These are phyloP conservation scores for Ophraella communa DNA, from an alignment of 2,888 invertebrate genomes.

Conservation along the genomic window DNA sequence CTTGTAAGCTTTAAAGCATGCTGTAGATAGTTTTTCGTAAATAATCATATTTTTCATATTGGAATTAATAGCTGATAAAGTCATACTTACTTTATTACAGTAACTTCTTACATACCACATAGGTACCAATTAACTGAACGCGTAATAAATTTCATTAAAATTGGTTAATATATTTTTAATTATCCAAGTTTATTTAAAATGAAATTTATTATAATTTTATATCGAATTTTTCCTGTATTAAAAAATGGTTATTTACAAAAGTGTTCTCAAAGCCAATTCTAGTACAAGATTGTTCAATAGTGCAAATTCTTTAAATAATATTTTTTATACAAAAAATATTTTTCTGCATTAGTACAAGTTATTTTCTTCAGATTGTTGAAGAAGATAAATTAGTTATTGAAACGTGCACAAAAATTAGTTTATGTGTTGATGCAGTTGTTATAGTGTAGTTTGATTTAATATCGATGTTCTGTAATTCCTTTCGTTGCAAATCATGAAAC, in stretches of 20 bases:
- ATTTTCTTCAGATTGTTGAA: background rate
- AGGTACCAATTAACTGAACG: too few species aligned
- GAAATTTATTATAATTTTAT: background rate
- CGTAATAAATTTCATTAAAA: too few species aligned
- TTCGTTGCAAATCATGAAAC: background rate
- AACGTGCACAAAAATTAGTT: background rate
- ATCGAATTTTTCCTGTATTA: background rate
- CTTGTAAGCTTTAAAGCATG: constrained; percentile 66
- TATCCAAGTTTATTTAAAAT: background rate
- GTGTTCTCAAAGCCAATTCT: constrained; percentile 37
- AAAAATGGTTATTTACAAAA: constrained; percentile 8
- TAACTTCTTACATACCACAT: too few species aligned
- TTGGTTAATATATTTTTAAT: too few species aligned
- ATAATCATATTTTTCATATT: background rate
- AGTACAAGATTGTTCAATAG: constrained; percentile 20
- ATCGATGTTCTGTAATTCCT: too few species aligned
- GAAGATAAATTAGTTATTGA: background rate
- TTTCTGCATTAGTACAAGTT: background rate
- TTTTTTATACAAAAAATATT: background rate
- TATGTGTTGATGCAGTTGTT: background rate
- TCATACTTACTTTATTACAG: too few species aligned
- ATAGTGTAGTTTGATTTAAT: too few species aligned
- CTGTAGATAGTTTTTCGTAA: background rate
- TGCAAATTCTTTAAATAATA: background rate
- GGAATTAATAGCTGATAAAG: too few species aligned